A percentile compares a stretch with the other conserved stretches of the same genome.
These are phyloP conservation scores for Tetanocera ferruginea DNA, from an alignment of 2,888 invertebrate species.

Conservation along the genomic window DNA sequence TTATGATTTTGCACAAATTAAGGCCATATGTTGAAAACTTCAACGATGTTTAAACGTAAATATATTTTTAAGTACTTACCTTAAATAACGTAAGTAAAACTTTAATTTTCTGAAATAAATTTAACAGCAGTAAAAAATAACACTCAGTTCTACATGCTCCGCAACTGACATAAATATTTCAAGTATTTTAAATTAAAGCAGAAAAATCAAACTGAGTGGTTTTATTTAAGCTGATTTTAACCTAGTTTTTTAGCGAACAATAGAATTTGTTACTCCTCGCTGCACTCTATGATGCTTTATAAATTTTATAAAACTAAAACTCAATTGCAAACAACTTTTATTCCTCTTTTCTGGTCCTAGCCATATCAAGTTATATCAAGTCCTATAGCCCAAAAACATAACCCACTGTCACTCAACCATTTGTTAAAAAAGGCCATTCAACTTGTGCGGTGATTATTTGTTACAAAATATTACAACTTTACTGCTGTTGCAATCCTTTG, in stretches of 20 bases:
- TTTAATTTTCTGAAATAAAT: no score
- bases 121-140: no score
- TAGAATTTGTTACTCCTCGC: background rate
- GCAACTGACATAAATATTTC: no score
- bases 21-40: no score
- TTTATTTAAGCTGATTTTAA: constrained; percentile 1
- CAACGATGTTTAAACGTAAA: no score
- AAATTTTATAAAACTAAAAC: background rate
- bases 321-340: background rate
- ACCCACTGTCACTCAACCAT: no score
- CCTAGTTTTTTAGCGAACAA: background rate
- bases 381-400: background rate
- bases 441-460: constrained; percentile 4
- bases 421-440: background rate
- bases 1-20: no score
- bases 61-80: no score
- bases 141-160: no score
- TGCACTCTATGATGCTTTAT: background rate
- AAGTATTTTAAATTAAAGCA: no score
- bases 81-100: no score
- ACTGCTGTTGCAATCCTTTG: background rate
- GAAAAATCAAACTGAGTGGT: no score
- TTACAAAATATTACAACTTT: background rate
- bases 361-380: background rate
- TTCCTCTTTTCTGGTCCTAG: background rate